A percentile compares a stretch with the other conserved stretches of the same genome.
phyloP scores from a whole-genome alignment of 1,140 invertebrate species.

The Armadillidium nasatum region DNA sequence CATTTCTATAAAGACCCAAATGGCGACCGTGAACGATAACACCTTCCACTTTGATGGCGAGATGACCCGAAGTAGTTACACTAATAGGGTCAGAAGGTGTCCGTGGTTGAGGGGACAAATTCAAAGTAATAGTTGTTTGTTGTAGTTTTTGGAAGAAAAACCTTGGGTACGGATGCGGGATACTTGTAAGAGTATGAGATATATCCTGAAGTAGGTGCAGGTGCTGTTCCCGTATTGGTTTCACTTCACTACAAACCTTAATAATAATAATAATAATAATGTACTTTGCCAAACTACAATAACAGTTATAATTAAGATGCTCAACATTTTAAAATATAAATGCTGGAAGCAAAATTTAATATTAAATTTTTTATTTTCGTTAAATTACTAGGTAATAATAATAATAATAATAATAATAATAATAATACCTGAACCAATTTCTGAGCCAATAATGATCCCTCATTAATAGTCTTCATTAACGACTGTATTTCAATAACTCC shows the following conservation, averaged over 20 bases:
- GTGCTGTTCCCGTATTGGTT: constrained; percentile 55
- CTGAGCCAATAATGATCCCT: constrained; percentile 32
- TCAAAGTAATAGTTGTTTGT: constrained; percentile 68
- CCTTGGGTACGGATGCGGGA: constrained; percentile 68
- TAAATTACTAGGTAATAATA: too few relatives aligned
- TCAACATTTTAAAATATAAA: too few relatives aligned
- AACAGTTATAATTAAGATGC: constrained; percentile 15
- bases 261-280: too few relatives aligned
- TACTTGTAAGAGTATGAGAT: constrained; percentile 61
- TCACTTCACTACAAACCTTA: constrained; percentile 37
- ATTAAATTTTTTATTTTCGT: too few relatives aligned
- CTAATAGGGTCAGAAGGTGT: constrained; percentile 59
- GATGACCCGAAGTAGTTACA: constrained; percentile 68
- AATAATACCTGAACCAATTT: constrained; percentile 31
- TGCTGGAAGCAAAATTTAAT: too few relatives aligned
- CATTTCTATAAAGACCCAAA: constrained; percentile 46
- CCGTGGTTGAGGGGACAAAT: constrained; percentile 75
- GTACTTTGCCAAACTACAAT: too few relatives aligned
- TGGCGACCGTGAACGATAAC: constrained; percentile 64
- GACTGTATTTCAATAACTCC: constrained; percentile 45
- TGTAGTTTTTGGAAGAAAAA: constrained; percentile 86
- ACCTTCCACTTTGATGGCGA: constrained; percentile 81
- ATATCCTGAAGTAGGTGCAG: constrained; percentile 64
- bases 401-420: too few relatives aligned
- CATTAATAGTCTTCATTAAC: constrained; percentile 43